phyloP scores from a whole-genome alignment of 2,113 vertebrate genomes.

The Neopipo cinnamomea region DNA sequence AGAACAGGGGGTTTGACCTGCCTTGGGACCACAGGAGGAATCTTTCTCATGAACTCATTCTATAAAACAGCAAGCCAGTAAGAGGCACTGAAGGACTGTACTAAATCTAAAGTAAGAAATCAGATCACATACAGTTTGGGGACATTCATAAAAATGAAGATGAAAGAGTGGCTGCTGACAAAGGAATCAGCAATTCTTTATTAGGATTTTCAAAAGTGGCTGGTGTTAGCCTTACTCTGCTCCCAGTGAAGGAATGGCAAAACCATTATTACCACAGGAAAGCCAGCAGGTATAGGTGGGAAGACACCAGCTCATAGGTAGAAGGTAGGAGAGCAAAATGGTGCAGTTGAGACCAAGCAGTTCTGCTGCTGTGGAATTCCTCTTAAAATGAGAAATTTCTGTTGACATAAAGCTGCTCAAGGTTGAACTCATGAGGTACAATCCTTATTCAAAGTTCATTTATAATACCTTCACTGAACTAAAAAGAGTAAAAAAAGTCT shows the following conservation, averaged over 20 bases:
- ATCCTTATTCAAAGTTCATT: background rate
- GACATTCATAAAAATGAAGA: background rate
- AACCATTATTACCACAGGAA: background rate
- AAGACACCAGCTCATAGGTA: background rate
- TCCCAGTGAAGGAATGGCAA: background rate
- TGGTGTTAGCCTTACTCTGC: background rate
- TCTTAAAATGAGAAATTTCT: background rate
- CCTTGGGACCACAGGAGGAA: accelerated
- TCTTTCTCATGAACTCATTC: background rate
- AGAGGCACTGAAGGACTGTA: background rate
- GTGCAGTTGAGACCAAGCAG: background rate
- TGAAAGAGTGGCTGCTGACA: background rate
- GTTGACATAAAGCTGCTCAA: background rate
- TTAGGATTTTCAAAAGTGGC: background rate
- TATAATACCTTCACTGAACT: background rate
- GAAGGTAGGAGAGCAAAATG: background rate
- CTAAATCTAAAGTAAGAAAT: background rate
- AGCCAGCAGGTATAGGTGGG: background rate
- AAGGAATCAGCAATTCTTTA: background rate
- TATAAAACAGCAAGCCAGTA: background rate
- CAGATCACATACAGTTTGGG: background rate
- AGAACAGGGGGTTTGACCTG: background rate
- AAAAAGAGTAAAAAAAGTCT: background rate
- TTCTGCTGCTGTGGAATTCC: background rate
- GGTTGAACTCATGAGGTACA: background rate